Evolutionary conservation across 2,797 vertebrate species (phyloP), one percentile per base, ranked within the genome.

Genomic region (Babyrousa celebensis): DNA sequence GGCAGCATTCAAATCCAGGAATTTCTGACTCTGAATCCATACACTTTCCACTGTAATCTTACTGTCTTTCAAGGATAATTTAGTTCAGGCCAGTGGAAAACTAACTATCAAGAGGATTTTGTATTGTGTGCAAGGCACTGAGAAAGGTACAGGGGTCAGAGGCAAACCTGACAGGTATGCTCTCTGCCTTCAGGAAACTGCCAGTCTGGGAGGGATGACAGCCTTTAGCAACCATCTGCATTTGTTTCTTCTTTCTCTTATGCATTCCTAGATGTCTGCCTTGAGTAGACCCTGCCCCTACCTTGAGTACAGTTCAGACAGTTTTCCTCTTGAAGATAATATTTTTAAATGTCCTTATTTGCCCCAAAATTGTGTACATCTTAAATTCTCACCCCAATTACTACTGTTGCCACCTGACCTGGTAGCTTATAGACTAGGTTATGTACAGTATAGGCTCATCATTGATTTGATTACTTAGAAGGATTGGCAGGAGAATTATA

Each of bases 301-400:
- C 3, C 21, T 79, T 77, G 40, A 82, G 10, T 87, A 48, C 4
- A 70, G 48, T 80, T 83, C 72, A 70, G 29, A 54, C 23, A 71
- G 4, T 56, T 85, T 12, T 74, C 58, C 15, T 85, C 52, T 74
- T 48, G 10, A 80, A 63, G 36, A 52, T 7, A 62, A 4, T 75
- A 68, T 93, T 96, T 95, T 77, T 88, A 83, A 89, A 29, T 89
- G 43, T 80, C 14, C 21, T 80, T 77, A 67, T 84, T 90, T 94
- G 36, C 83, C 40, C 48, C 68, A 72, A 84, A 84, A 93, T 17
- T 17, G 2, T 21, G 6, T 23, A 40, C 23, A 77, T 85, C 48
- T 95, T 60, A 88, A 56, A 60, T 72, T 74, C 7, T 93, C 4
- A 70, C 40, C 8, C 1, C 23, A 1, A 1, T 67, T 79, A 8